These are phyloP conservation scores for Notothenia rossii DNA, from an alignment of 2,113 vertebrate genomes.

Conservation along the genomic window DNA sequence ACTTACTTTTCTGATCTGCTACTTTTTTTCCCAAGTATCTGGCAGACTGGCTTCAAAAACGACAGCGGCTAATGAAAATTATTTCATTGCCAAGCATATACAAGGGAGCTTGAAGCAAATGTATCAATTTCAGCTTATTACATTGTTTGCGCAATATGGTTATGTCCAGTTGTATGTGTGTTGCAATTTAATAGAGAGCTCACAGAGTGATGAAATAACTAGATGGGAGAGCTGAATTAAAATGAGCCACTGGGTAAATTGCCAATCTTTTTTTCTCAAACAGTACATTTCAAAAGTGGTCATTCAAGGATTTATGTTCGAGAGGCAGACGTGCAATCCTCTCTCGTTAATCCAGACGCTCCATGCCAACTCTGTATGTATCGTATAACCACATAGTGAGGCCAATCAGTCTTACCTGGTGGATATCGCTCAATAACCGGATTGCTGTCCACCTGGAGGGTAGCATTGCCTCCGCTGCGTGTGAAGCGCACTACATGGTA, in stretches of 20 bases:
- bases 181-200: conserved; percentile 51
- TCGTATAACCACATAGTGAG: conserved; percentile 1
- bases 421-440: conserved; percentile 95
- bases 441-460: conserved; percentile 97
- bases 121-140: conserved; percentile 27
- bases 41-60: conserved; percentile 43
- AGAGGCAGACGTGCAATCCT: conserved; percentile 57
- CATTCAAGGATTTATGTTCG: conserved; percentile 29
- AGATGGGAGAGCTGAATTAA: conserved; percentile 52
- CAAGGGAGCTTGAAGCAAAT: conserved; percentile 53
- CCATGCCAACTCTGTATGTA: conserved; percentile 49
- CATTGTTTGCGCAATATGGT: conserved; percentile 45
- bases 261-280: conserved; percentile 51
- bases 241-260: conserved; percentile 56
- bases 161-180: conserved; percentile 60
- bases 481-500: conserved; percentile 98
- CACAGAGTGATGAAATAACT: conserved; percentile 57
- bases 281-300: conserved; percentile 52
- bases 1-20: conserved; percentile 25
- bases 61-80: conserved; percentile 61
- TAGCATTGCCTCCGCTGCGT: conserved; percentile 96
- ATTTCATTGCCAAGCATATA: conserved; percentile 47
- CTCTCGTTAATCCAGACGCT: conserved; percentile 21
- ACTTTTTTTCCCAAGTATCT: conserved; percentile 18
- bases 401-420: conserved; percentile 86